Conservation (phyloP, 2,113 vertebrate species). For the Calyptommatus sinebrachiatus region DNA sequence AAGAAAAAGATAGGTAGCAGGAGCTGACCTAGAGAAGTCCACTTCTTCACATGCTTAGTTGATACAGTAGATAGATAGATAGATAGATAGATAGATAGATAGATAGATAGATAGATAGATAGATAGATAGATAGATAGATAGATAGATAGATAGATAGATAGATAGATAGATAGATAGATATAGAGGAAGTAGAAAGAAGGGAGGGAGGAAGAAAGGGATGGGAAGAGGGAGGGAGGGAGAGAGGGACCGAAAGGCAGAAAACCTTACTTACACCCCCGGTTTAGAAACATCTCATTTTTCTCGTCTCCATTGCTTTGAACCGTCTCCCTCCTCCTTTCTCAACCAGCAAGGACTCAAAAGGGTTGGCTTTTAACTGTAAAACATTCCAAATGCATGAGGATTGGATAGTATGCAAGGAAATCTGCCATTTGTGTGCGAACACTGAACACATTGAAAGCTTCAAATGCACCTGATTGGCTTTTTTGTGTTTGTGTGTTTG, state of each 20-base stretch:
- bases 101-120: too few species aligned
- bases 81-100: too few species aligned
- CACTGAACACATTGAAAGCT: conserved; percentile 55
- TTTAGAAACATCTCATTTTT: conserved; percentile 27
- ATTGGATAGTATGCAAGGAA: conserved; percentile 57
- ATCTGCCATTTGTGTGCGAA: conserved; percentile 46
- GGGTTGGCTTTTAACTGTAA: conserved; percentile 28
- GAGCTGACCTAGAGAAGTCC: too few species aligned
- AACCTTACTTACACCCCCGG: not conserved
- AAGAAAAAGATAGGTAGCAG: too few species aligned
- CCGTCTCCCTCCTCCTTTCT: not conserved
- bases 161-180: too few species aligned
- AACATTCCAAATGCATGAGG: conserved; percentile 31
- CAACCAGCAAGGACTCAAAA: conserved; percentile 28
- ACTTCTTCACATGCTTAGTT: too few species aligned
- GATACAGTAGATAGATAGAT: too few species aligned
- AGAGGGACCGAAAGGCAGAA: not conserved
- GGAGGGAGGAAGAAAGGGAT: too few species aligned
- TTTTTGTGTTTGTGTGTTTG: conserved; percentile 33
- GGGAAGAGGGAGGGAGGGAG: too few species aligned
- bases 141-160: too few species aligned
- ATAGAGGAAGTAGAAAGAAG: too few species aligned
- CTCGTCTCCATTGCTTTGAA: conserved; percentile 11
- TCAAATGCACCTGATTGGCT: conserved; percentile 62
- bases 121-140: too few species aligned